phyloP scores from a whole-genome alignment of 2,113 vertebrate species.

The Diadophis punctatus region DNA sequence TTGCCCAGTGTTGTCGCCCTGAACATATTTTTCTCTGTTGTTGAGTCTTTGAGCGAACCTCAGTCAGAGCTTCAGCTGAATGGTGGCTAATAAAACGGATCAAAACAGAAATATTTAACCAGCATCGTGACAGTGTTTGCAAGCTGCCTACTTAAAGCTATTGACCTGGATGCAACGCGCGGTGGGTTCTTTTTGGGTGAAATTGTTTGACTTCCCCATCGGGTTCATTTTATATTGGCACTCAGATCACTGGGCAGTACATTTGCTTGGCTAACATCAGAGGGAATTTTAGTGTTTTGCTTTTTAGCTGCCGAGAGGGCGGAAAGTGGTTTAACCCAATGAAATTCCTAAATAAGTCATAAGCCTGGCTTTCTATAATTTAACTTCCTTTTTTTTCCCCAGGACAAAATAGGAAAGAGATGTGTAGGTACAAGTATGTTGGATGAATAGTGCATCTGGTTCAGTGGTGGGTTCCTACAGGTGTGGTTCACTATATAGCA shows the following conservation, averaged over 20 bases:
- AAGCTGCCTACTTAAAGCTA: background rate
- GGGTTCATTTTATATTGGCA: background rate
- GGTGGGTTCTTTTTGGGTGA: background rate
- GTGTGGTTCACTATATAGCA: no score
- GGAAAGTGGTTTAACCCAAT: background rate
- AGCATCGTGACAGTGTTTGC: slow-evolving; percentile 21
- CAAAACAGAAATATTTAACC: slow-evolving; percentile 6
- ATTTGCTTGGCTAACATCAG: background rate
- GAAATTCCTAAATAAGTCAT: slow-evolving; percentile 13
- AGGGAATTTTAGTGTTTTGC: slow-evolving; percentile 8
- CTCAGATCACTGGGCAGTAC: background rate
- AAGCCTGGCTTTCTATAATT: slow-evolving; percentile 14
- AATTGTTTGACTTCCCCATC: slow-evolving; percentile 23
- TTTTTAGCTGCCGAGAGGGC: background rate
- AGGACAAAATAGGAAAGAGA: background rate
- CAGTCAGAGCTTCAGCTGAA: background rate
- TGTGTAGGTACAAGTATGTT: background rate
- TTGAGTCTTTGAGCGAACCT: no score
- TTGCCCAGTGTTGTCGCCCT: background rate
- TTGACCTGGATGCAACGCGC: background rate
- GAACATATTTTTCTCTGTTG: background rate
- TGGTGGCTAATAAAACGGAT: background rate
- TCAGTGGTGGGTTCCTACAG: no score
- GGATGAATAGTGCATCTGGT: background rate
- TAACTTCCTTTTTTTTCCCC: background rate